Evolutionary conservation across 2,888 invertebrate species (phyloP).

Genomic region (Sarcophaga rosellei): DNA sequence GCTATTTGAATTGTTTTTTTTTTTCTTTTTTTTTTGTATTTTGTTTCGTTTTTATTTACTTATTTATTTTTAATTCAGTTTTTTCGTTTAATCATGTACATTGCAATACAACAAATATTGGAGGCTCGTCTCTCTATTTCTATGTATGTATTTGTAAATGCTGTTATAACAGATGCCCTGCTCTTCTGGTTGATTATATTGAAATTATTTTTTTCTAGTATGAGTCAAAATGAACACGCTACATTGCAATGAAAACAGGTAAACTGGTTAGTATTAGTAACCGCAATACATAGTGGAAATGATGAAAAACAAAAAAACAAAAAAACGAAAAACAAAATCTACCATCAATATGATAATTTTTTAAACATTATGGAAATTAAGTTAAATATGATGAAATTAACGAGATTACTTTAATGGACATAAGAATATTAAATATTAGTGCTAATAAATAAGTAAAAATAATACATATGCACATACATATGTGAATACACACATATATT

Average conservation of each 20-base stretch:
- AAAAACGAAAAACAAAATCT: constrained; percentile 41
- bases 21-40: constrained; percentile 13
- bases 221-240: neutral
- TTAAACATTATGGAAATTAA: constrained; percentile 42
- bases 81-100: neutral
- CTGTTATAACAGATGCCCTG: neutral
- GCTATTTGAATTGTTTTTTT: constrained; percentile 5
- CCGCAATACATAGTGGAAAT: neutral
- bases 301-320: neutral
- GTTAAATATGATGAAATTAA: constrained; percentile 26
- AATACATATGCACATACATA: constrained; percentile 3
- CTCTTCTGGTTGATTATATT: neutral
- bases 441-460: neutral
- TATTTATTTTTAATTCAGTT: constrained; percentile 4
- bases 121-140: constrained; percentile 74
- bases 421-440: neutral
- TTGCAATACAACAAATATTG: constrained; percentile 62
- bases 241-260: too few relatives aligned
- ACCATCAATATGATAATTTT: constrained; percentile 52
- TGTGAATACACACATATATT: neutral
- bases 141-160: neutral
- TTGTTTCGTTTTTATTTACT: constrained; percentile 1
- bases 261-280: neutral
- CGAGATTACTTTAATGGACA: constrained; percentile 13
- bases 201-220: neutral